These are phyloP conservation scores for Thymelicus lineola DNA, from an alignment of 2,888 invertebrate genomes.

Conservation along the genomic window DNA sequence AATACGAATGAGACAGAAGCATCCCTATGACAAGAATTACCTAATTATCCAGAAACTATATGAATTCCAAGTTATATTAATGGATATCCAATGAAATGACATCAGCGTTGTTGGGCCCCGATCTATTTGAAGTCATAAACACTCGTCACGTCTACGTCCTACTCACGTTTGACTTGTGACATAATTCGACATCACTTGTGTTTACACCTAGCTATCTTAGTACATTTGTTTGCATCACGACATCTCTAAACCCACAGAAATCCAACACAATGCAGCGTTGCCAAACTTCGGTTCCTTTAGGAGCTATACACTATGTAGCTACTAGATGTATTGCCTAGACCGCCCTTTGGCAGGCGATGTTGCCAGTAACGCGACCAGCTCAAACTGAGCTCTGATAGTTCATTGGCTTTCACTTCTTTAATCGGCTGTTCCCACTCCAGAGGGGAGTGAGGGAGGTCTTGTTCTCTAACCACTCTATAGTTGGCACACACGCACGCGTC, in stretches of 20 bases:
- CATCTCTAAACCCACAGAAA: constrained; percentile 42
- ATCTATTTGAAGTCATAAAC: constrained; percentile 44
- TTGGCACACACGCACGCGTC: constrained; percentile 61
- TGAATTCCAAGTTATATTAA: no score
- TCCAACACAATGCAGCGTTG: constrained; percentile 51
- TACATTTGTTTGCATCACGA: constrained; percentile 23
- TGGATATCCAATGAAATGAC: no score
- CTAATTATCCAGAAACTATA: no score
- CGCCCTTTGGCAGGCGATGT: constrained; percentile 67
- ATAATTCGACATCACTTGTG: constrained; percentile 45
- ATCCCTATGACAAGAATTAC: no score
- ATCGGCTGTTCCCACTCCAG: constrained; percentile 46
- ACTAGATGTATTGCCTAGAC: constrained; percentile 49
- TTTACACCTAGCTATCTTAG: constrained; percentile 41
- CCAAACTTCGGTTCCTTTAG: constrained; percentile 57
- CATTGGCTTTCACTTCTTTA: constrained; percentile 55
- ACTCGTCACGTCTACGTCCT: constrained; percentile 44
- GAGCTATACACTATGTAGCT: constrained; percentile 37
- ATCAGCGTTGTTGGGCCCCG: constrained; percentile 1
- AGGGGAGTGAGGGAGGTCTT: constrained; percentile 58
- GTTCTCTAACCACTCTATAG: constrained; percentile 52
- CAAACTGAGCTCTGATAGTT: constrained; percentile 58
- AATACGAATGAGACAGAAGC: neutral
- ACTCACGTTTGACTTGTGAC: constrained; percentile 44
- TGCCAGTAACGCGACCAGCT: constrained; percentile 59